A percentile compares a stretch with the other conserved stretches of the same genome.
Evolutionary conservation across 1,140 invertebrate species (phyloP).

Genomic region (Lamellibrachia luymesi): DNA sequence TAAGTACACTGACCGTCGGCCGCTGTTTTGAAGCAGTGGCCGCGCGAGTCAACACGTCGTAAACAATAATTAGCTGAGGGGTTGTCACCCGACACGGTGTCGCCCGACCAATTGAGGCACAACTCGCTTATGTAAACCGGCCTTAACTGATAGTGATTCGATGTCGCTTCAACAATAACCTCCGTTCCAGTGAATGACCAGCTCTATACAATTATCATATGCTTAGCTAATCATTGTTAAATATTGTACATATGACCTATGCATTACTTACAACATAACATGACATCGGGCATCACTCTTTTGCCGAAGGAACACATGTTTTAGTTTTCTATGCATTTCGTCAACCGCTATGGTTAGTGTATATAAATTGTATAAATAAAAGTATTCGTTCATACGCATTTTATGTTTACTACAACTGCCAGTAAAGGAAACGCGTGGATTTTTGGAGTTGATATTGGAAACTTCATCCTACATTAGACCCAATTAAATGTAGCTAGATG

Average conservation of each 20-base stretch:
- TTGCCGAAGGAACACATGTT: not conserved
- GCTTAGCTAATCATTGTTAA: not conserved
- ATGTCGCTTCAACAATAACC: not conserved
- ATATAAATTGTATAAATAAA: not conserved
- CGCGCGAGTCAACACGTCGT: no score
- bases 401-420: not conserved
- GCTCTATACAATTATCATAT: not conserved
- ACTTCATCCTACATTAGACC: no score
- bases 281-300: not conserved
- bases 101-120: no score
- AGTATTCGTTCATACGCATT: not conserved
- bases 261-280: not conserved
- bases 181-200: not conserved
- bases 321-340: not conserved
- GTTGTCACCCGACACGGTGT: no score
- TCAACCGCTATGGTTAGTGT: not conserved
- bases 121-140: no score
- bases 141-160: not conserved
- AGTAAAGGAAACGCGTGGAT: not conserved
- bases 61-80: no score
- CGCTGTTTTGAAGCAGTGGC: not conserved
- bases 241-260: not conserved
- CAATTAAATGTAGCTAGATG: no score
- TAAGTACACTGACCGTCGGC: no score
- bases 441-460: not conserved